These are phyloP conservation scores for Micronycteris hirsuta DNA, from an alignment of 2,113 vertebrate genomes.

Conservation along the genomic window DNA sequence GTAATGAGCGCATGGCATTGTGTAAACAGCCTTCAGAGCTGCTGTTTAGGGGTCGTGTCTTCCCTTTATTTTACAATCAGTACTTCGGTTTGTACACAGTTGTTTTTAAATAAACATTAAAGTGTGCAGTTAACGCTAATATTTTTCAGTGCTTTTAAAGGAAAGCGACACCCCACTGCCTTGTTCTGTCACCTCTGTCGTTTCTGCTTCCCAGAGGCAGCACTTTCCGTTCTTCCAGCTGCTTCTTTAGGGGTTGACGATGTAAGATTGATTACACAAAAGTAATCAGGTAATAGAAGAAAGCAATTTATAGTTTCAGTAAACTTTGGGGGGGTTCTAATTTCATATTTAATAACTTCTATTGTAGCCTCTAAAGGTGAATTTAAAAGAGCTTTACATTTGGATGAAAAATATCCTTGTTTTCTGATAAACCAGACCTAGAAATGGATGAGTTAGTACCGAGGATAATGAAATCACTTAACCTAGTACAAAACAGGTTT, in stretches of 20 bases:
- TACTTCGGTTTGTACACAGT: background rate
- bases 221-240: background rate
- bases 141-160: background rate
- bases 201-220: background rate
- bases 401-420: constrained; percentile 15
- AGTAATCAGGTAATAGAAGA: background rate
- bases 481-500: constrained; percentile 36
- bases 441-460: constrained; percentile 44
- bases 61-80: background rate
- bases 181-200: background rate
- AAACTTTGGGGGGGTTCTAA: background rate
- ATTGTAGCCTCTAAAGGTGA: background rate
- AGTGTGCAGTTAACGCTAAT: background rate
- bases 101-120: background rate
- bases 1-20: background rate
- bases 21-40: background rate
- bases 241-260: background rate
- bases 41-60: background rate
- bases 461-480: constrained; percentile 54
- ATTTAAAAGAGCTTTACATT: constrained; percentile 37
- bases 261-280: background rate
- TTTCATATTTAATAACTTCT: background rate
- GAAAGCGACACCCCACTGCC: background rate
- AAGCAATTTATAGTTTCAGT: background rate
- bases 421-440: constrained; percentile 37